Evolutionary conservation across 2,113 vertebrate species (phyloP).

Genomic region (Amazona vittata): DNA sequence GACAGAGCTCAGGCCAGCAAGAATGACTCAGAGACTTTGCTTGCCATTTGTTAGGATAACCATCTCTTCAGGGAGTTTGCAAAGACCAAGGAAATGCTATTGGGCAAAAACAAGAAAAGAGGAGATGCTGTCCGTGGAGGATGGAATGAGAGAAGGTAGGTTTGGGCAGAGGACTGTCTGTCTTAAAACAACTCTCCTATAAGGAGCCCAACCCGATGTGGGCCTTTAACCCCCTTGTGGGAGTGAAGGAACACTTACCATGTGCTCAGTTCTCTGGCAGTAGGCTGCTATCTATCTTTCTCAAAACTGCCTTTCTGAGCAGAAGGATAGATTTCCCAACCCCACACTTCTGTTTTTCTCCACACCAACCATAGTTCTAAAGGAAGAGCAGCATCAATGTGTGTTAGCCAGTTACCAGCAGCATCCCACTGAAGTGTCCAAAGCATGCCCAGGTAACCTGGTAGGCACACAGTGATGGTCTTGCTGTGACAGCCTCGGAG

Average conservation of each 20-base stretch:
- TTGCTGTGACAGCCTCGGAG: background rate
- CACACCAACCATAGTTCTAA: background rate
- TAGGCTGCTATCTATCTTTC: fast-evolving
- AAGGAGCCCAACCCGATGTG: background rate
- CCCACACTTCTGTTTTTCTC: no score
- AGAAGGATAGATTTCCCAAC: background rate
- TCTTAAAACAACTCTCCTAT: background rate
- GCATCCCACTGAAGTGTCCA: background rate
- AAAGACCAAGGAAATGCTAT: background rate
- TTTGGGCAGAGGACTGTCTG: background rate
- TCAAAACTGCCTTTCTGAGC: background rate
- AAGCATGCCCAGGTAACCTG: background rate
- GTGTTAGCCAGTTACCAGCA: fast-evolving
- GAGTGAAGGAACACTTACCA: background rate
- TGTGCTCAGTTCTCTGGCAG: background rate
- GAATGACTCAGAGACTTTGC: background rate
- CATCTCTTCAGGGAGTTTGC: background rate
- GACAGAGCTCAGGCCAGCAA: background rate
- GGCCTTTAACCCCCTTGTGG: background rate
- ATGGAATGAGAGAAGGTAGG: background rate
- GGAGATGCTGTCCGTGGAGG: background rate
- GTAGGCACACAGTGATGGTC: fast-evolving
- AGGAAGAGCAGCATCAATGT: background rate
- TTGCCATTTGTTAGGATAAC: background rate
- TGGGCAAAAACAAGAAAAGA: background rate